Evolutionary conservation across 2,888 invertebrate species (phyloP).

Genomic region (Gisinianus flammeolus): DNA sequence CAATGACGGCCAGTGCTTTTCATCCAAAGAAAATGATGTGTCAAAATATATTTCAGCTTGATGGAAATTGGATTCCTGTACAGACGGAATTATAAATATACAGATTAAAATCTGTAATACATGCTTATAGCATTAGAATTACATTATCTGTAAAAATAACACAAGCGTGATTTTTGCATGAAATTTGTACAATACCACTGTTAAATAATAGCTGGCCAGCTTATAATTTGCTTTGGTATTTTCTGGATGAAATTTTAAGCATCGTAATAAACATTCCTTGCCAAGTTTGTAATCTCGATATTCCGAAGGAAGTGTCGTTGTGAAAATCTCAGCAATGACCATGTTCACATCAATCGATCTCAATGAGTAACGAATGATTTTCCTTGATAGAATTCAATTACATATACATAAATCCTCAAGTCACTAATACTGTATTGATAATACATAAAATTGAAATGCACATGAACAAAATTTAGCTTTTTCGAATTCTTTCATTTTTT

Average conservation of each 20-base stretch:
- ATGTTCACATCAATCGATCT: not conserved
- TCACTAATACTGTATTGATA: no score
- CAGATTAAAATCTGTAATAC: no score
- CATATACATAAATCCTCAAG: not conserved
- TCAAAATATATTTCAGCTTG: conserved; percentile 26
- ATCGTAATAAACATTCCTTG: conserved; percentile 7
- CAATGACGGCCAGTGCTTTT: conserved; percentile 3
- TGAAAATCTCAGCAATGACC: conserved; percentile 12
- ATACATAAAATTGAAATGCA: not conserved
- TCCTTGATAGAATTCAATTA: not conserved
- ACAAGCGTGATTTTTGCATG: no score
- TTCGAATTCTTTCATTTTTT: not conserved
- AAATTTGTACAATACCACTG: no score
- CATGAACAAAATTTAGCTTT: not conserved
- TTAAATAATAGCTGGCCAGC: not conserved
- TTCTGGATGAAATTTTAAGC: not conserved
- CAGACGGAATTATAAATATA: no score
- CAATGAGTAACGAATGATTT: not conserved
- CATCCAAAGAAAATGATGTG: conserved; percentile 22
- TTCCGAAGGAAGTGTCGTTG: not conserved
- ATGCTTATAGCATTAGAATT: no score
- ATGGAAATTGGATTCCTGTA: not conserved
- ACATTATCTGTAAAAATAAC: no score
- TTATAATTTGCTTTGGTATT: conserved; percentile 5
- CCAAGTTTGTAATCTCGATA: not conserved